Base-by-base conservation (phyloP, 2,113 vertebrate genomes). In the Hippocampus mohnikei region DNA sequence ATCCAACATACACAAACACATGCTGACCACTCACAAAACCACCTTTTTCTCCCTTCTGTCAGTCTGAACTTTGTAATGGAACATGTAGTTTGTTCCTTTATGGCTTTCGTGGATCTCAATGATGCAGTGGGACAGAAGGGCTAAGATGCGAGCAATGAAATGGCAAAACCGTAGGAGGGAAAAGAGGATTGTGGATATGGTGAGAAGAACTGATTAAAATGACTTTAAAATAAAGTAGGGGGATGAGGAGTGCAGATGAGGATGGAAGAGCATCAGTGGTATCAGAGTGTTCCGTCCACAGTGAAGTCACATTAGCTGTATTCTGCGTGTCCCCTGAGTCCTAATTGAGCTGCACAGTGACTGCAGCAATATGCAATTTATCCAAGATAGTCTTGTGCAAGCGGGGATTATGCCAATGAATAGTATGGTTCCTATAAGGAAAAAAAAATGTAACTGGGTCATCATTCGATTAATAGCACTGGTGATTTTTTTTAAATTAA, bases 91-190 rank as follows among this genome's bases (percentile, higher is more conserved):
- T 23, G 62, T 67, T 69, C 61, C 60, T 76, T 58, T 73, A 82
- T 78, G 59, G 71, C 85, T 85, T 72, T 53, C 62, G 52, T 75
- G 85, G 87, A 88, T 86, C 83, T 82, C 55, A 80, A 85, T 85
- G 78, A 27, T 75, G 78, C 71, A 76, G 74, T 76, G 67, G 74
- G 76, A 60, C 62, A 75, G 69, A 76, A 84, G 2, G 40, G 69
- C 69, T 87, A 67, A 81, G 52, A 71, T 81, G 70, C 66, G 59
- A 76, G 66, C 73, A 66, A 64, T 40, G 72, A 76, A 72, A 72
- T 56, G 70, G 3, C 11, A 7, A 9, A 64, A 71, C 46, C 18
- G n/a, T 63, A 46, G 67, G 68, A 64, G 61, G 63, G 66, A 67
- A 69, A 77, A 59, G 29, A 50, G 27, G 71, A 75, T 73, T 75